Evolutionary conservation across 2,113 vertebrate species (phyloP), one percentile per base, ranked within the genome.

Genomic region (Zapus hudsonius): DNA sequence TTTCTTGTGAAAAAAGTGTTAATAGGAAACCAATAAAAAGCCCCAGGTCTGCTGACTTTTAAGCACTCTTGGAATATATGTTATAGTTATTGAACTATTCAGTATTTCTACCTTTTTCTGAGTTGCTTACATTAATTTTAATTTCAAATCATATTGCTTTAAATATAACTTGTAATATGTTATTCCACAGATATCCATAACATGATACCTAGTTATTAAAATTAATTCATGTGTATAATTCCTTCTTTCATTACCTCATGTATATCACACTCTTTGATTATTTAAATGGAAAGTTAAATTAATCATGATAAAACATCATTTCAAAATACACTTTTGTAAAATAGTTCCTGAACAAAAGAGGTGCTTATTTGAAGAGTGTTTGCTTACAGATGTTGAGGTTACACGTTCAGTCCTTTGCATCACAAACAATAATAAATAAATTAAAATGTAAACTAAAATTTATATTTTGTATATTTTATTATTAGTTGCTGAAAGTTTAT

Each of bases 11-110:
- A 19, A 86, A 86, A 92, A 2, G 23, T 86, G 23, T 59, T 92
- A 91, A 75, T 82, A 81, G 85, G 15, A 64, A 74, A 67, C 59
- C 66, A 61, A 88, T 84, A 80, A 88, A 72, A 80, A 79, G 11
- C 33, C 13, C 63, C 47, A 38, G 59, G 29, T 87, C 22, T 36
- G 38, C 75, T 93, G 42, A 61, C n/a, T 91, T 83, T 78, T 66
- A 94, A 20, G 22, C n/a, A 73, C 19, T 85, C 4, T 40, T 78
- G 7, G 27, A 87, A 66, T 82, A 66, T 23, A 12, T 88, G 81
- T 89, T 33, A 17, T 86, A 66, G 8, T 72, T 85, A 70, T 70
- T 73, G 31, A 78, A 52, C 27, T 47, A 42, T 36, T 76, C 27
- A 59, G 5, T 92, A 69, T 69, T 92, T 78, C 81, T 76, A 31